Evolutionary conservation across 2,113 vertebrate species (phyloP).

Genomic region (Pagrus major): DNA sequence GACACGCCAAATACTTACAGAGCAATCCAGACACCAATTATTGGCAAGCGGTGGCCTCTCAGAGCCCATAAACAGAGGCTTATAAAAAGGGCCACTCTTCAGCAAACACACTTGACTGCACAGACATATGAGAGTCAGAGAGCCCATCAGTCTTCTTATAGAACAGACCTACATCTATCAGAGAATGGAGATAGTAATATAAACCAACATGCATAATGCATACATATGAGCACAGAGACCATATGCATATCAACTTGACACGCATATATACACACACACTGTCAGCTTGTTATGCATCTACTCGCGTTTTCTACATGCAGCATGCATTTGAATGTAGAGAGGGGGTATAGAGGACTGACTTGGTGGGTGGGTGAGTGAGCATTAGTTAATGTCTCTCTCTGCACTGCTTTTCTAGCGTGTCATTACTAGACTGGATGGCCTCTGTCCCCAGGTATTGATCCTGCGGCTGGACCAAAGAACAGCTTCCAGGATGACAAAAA

Average conservation of each 20-base stretch:
- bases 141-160: slow-evolving; percentile 59
- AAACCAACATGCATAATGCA: slow-evolving; percentile 73
- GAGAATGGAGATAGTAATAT: slow-evolving; percentile 50
- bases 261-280: neutral
- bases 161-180: slow-evolving; percentile 64
- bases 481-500: slow-evolving; percentile 61
- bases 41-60: slow-evolving; percentile 69
- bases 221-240: slow-evolving; percentile 52
- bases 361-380: slow-evolving; percentile 42
- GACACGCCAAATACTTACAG: slow-evolving; percentile 65
- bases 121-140: slow-evolving; percentile 53
- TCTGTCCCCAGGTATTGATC: slow-evolving; percentile 74
- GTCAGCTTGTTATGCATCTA: slow-evolving; percentile 40
- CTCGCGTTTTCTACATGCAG: slow-evolving; percentile 40
- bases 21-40: slow-evolving; percentile 74
- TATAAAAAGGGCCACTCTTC: slow-evolving; percentile 67
- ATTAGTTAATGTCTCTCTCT: slow-evolving; percentile 67
- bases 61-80: slow-evolving; percentile 76
- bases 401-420: slow-evolving; percentile 51
- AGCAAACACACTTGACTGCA: slow-evolving; percentile 66
- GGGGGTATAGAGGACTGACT: slow-evolving; percentile 26
- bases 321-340: slow-evolving; percentile 33
- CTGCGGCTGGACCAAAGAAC: slow-evolving; percentile 47
- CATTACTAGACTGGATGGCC: slow-evolving; percentile 69
- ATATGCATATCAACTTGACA: slow-evolving; percentile 34